A percentile compares a stretch with the other conserved stretches of the same genome.
phyloP scores from a whole-genome alignment of 2,797 vertebrate genomes.

The Gallirallus australis region DNA sequence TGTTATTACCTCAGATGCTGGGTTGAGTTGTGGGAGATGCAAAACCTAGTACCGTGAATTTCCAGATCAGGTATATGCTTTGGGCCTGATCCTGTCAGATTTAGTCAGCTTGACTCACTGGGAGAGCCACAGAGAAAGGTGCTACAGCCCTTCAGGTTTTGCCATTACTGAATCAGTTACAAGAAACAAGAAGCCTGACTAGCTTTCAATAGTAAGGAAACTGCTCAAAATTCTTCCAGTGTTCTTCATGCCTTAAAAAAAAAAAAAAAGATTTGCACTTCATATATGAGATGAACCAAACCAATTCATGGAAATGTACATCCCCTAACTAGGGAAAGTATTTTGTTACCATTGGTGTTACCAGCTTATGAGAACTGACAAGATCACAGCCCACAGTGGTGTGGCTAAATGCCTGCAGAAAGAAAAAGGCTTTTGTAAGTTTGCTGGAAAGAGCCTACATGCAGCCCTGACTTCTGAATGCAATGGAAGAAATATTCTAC shows the following conservation, averaged over 20 bases:
- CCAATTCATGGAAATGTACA: constrained; percentile 61
- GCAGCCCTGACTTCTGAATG: constrained; percentile 41
- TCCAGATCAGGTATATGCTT: neutral
- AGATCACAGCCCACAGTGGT: constrained; percentile 61
- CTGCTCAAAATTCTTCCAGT: constrained; percentile 11
- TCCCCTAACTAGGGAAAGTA: constrained; percentile 63
- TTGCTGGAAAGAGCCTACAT: constrained; percentile 54
- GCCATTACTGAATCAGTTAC: neutral
- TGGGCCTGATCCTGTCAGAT: neutral
- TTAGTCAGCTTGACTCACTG: neutral
- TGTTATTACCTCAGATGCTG: neutral
- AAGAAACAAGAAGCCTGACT: neutral
- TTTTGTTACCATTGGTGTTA: constrained; percentile 70
- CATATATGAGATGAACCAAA: constrained; percentile 56
- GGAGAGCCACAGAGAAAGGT: neutral
- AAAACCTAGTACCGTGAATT: neutral
- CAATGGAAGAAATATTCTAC: constrained; percentile 63
- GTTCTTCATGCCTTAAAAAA: neutral
- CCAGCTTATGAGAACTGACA: constrained; percentile 72
- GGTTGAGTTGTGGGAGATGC: neutral
- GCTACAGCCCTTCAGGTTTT: neutral
- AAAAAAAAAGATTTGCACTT: constrained; percentile 5
- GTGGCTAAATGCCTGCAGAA: constrained; percentile 59
- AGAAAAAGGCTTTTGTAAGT: constrained; percentile 73
- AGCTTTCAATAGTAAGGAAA: neutral